A percentile compares a stretch with the other conserved stretches of the same genome.
phyloP scores from a whole-genome alignment of 2,888 invertebrate species.

The Chromoteleia sp. region DNA sequence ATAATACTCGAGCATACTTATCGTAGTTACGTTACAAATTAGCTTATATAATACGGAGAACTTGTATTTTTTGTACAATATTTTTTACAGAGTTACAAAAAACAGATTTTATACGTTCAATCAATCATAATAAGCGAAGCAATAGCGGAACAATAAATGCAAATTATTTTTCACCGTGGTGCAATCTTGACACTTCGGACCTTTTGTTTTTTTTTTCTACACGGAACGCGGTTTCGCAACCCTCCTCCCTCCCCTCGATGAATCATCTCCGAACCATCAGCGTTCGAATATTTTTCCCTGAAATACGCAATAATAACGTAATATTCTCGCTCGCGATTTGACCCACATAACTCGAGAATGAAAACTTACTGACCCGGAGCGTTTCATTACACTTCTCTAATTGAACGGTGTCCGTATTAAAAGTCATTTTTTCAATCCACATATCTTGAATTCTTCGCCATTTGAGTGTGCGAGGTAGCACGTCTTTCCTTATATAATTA shows the following conservation, averaged over 20 bases:
- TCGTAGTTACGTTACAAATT: not conserved
- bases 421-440: slow-evolving; percentile 48
- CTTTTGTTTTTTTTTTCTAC: not conserved
- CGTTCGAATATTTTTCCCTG: slow-evolving; percentile 6
- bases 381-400: slow-evolving; percentile 49
- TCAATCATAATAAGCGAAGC: too few species aligned
- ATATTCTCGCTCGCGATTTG: slow-evolving; percentile 14
- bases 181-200: too few species aligned
- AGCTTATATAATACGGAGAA: not conserved
- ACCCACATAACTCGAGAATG: slow-evolving; percentile 47
- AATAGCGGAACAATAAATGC: too few species aligned
- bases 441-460: slow-evolving; percentile 54
- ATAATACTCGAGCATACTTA: not conserved
- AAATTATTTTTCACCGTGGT: too few species aligned
- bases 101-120: too few species aligned
- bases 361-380: slow-evolving; percentile 54
- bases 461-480: slow-evolving; percentile 19
- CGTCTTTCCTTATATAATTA: slow-evolving; percentile 56
- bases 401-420: slow-evolving; percentile 46
- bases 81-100: too few species aligned
- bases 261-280: slow-evolving; percentile 2
- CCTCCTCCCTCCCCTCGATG: too few species aligned
- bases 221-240: not conserved
- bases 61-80: too few species aligned
- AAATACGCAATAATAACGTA: slow-evolving; percentile 30